Evolutionary conservation across 2,888 invertebrate species (phyloP).

Genomic region (Calameuta filiformis): DNA sequence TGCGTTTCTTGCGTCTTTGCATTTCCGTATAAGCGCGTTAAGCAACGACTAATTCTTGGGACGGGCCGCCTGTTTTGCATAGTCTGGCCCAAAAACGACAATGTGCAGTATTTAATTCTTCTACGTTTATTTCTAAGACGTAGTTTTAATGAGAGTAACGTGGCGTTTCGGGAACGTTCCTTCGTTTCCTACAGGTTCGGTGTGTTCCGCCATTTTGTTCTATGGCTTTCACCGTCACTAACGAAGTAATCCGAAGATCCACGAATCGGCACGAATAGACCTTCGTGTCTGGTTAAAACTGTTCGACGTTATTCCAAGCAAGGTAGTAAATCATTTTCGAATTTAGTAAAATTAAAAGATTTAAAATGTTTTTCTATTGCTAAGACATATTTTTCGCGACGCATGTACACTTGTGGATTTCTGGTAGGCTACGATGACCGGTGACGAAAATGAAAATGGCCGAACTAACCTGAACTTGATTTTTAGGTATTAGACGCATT

Average conservation of each 20-base stretch:
- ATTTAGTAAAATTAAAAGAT: too few species aligned
- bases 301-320: too few species aligned
- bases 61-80: not conserved
- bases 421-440: not conserved
- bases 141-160: not conserved
- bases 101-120: not conserved
- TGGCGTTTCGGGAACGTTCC: not conserved
- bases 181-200: not conserved
- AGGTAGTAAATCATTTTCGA: too few species aligned
- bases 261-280: not conserved
- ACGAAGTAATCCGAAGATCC: not conserved
- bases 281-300: too few species aligned
- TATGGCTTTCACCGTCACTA: not conserved
- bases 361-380: not conserved
- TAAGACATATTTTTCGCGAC: not conserved
- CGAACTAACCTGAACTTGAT: slow-evolving; percentile 32
- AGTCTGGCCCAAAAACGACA: not conserved
- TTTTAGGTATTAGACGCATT: slow-evolving; percentile 56
- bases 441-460: not conserved
- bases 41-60: not conserved
- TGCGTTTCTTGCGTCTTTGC: not conserved
- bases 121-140: not conserved
- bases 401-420: not conserved
- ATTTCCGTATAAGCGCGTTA: not conserved
- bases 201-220: not conserved